phyloP scores from a whole-genome alignment of 2,113 vertebrate genomes.

The Ahaetulla prasina region DNA sequence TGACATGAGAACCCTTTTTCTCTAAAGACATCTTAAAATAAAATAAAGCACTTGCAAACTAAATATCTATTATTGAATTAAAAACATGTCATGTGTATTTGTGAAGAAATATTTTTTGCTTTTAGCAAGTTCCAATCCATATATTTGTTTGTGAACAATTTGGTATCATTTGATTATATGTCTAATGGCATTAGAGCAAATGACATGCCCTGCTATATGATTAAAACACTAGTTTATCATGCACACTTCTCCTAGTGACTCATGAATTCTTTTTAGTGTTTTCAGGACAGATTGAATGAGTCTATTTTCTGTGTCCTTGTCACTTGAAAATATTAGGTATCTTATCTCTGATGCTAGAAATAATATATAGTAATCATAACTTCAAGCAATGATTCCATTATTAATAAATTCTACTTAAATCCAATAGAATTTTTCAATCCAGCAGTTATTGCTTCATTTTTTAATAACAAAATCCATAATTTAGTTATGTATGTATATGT shows the following conservation, averaged over 20 bases:
- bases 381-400: neutral
- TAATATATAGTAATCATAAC: neutral
- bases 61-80: conserved; percentile 7
- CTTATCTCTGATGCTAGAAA: neutral
- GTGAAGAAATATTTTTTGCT: neutral
- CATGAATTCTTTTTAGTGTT: neutral
- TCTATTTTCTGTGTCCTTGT: neutral
- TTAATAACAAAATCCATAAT: neutral
- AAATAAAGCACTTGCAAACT: neutral
- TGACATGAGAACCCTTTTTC: neutral
- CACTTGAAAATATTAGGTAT: neutral
- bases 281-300: neutral
- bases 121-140: conserved; percentile 4
- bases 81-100: neutral
- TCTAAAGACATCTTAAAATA: neutral
- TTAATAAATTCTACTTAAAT: neutral
- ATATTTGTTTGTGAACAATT: neutral
- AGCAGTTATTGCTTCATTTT: neutral
- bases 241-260: neutral
- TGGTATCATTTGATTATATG: neutral
- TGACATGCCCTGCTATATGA: neutral
- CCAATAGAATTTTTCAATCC: neutral
- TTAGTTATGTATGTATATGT: neutral
- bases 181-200: neutral
- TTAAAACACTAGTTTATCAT: neutral